Evolutionary conservation across 2,888 invertebrate genomes (phyloP), one percentile per base, ranked within the genome.

Genomic region (Scaptomyza cyrtandrae): DNA sequence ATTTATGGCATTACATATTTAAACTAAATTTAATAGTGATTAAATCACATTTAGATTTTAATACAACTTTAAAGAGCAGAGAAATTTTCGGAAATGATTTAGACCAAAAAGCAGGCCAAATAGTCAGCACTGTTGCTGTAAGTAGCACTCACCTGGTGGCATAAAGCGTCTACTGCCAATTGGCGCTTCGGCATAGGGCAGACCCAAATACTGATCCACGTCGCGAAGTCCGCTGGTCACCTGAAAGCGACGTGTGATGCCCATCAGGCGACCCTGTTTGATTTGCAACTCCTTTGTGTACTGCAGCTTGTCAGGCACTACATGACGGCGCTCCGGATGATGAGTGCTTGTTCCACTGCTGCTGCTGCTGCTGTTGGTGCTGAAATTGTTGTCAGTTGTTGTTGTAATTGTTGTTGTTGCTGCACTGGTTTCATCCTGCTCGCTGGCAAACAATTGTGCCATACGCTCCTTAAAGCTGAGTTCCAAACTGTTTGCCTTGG

Each of bases 161-260:
- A 97, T 96, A 91, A 97, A 97, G 63, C 97, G 93, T 54, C 96
- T 93, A 62, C 93, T 94, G 6, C 95, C 96, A 6, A 95, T 93
- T 0, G 97, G 97, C 10, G 97, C 94, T 37, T 96, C 96, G 5
- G 97, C 97, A 92, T 96, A 97, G 5, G 97, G 97, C 80, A 97
- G 94, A 3, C 97, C 96, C 57, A 95, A 92, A 90, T 95, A 96
- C 90, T 96, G 95, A 90, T 96, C 96, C 69, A 96, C 95, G 31
- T 93, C 93, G 81, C 94, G 94, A 62, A 96, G 90, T 37, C 94
- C 93, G 58, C 94, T 94, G 78, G 94, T 94, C 39, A 94, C 92
- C 75, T 91, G 92, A 78, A 94, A 94, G 5, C 95, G 95, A 74
- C 94, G 94, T 43, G 95, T 94, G 67, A 95, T 92, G 50, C 96